Percentiles rank a stretch among this genome's conserved stretches.
Conservation (phyloP, 2,113 vertebrate species). For the Pungitius pungitius region DNA sequence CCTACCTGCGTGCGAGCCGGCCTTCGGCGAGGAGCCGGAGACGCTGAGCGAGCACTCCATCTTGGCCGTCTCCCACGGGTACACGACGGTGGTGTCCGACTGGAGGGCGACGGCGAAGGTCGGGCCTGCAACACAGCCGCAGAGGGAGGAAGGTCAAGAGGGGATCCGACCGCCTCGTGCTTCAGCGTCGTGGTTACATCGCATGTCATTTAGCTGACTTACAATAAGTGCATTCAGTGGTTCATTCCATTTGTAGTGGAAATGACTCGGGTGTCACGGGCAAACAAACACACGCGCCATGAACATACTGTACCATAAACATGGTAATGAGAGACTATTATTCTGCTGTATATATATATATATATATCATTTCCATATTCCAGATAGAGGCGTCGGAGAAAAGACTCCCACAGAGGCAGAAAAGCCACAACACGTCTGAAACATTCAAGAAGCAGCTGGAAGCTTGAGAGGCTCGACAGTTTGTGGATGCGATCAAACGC, state of each 20-base stretch:
- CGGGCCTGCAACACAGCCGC: constrained; percentile 80
- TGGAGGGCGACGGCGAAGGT: constrained; percentile 85
- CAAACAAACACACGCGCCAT: background rate
- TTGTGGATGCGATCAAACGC: constrained; percentile 5
- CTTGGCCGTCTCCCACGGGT: constrained; percentile 89
- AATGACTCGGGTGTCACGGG: constrained; percentile 14
- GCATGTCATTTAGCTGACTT: too few relatives aligned
- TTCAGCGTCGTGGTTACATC: too few relatives aligned
- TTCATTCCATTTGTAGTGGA: constrained; percentile 1
- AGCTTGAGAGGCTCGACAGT: constrained; percentile 45
- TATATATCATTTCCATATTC: too few relatives aligned
- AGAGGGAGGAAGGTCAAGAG: constrained; percentile 22
- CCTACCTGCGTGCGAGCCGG: constrained; percentile 72
- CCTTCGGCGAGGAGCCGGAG: constrained; percentile 82
- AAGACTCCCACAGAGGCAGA: constrained; percentile 14
- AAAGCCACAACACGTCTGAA: constrained; percentile 40
- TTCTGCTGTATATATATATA: too few relatives aligned
- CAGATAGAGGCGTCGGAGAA: background rate
- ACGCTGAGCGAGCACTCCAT: constrained; percentile 85
- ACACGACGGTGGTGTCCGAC: constrained; percentile 83
- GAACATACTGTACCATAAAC: background rate
- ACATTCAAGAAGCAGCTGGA: constrained; percentile 61
- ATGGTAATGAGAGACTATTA: too few relatives aligned
- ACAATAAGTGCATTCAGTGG: too few relatives aligned
- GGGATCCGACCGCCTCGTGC: constrained; percentile 13